Conservation (phyloP, 1,140 invertebrate genomes). For the Gonatopus flavifemur region DNA sequence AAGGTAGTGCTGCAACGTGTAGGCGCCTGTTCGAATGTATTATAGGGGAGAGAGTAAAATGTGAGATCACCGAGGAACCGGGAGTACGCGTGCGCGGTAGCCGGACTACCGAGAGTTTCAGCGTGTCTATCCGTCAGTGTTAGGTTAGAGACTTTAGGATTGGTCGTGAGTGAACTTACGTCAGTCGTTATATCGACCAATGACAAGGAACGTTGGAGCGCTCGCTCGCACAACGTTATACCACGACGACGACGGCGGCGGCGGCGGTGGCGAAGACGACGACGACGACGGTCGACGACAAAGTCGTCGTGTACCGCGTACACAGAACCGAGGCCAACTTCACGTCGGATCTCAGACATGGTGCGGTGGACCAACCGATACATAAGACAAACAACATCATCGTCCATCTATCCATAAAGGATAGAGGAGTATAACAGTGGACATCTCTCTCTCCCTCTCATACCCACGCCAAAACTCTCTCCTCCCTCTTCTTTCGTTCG, state of each 20-base stretch:
- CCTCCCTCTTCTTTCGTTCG: neutral
- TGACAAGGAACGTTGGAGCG: conserved; percentile 18
- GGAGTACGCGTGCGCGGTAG: neutral
- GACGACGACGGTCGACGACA: conserved; percentile 3
- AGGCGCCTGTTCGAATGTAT: neutral
- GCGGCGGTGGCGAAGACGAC: too few relatives aligned
- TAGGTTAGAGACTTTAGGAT: conserved; percentile 21
- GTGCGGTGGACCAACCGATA: conserved; percentile 40
- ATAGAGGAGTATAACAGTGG: too few relatives aligned
- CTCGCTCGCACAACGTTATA: conserved; percentile 22
- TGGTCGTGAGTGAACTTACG: conserved; percentile 36
- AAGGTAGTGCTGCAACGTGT: too few relatives aligned
- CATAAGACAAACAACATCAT: too few relatives aligned
- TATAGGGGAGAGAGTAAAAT: neutral
- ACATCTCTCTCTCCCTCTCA: too few relatives aligned
- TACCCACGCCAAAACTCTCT: neutral
- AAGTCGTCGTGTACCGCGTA: too few relatives aligned
- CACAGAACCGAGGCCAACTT: conserved; percentile 25
- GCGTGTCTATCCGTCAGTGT: neutral
- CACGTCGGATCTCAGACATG: too few relatives aligned
- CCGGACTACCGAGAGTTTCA: neutral
- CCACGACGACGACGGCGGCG: too few relatives aligned
- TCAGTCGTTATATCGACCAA: conserved; percentile 41
- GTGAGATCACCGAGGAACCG: neutral
- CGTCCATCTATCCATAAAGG: too few relatives aligned